Evolutionary conservation across 2,888 invertebrate species (phyloP), one percentile per base, ranked within the genome.

Genomic region (Brachynemurus nebulosus): DNA sequence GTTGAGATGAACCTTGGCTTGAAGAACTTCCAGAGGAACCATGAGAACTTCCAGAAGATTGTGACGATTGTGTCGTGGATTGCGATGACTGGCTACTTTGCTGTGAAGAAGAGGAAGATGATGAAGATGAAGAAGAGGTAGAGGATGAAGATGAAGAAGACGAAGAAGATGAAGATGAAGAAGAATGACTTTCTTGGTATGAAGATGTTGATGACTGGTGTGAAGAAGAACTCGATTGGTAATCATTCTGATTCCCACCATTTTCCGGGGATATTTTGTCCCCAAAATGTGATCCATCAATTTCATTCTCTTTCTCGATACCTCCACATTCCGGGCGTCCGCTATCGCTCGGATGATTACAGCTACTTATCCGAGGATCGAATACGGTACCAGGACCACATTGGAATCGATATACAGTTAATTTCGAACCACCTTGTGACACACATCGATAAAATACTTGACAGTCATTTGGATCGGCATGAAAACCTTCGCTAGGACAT

Each of bases 381-480:
- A 79, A 88, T 19, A 86, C 76, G 2, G 85, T 83, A 11, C 81
- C 83, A 27, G 75, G 73, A 14, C 76, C 80, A 57, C 88, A 88
- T 60, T 77, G 73, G 60, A 84, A 83, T 67, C 68, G 65, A 52
- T 74, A 78, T 11, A 76, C 68, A 6, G 71, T 73, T 48, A 71
- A 68, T 51, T 65, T 68, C 35, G 68, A 67, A 46, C 65, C 65
- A 46, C 72, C 71, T 56, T 73, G 74, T 53, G 72, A 68, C 14
- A 82, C 74, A 53, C 88, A 88, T 55, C 85, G 72, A 59, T 85
- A 85, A 64, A 85, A 88, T 42, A 74, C 66, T 40, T 70, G 68
- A 57, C 88, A 88, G 56, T 84, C 72, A n/a, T 59, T 58, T n/a
- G 77, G 72, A 59, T 86, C 83, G 2, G 74, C 69, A 58, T 77